Evolutionary conservation across 1,140 invertebrate genomes (phyloP), one percentile per base, ranked within the genome.

Genomic region (Leptoteleia sp.): DNA sequence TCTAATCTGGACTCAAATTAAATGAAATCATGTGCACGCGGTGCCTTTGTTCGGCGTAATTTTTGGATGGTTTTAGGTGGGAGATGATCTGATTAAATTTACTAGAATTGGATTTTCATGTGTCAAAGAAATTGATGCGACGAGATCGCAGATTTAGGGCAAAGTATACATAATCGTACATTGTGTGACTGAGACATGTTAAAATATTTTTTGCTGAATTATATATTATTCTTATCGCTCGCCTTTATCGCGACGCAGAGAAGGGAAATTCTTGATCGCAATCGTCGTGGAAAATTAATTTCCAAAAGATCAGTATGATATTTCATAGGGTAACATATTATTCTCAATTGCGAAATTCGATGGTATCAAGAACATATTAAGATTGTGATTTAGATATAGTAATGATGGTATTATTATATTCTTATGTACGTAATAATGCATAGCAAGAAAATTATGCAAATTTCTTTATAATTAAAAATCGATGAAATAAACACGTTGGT

Each of bases 101-200:
- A 19, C 47, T 29, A 33, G 40, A 65, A 65, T 45, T 43, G 62
- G 48, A 54, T 65, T 54, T 48, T 45, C 37, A 13, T 65, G 17
- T 65, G 62, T 65, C 40, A 55, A 37, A 47, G 17, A 54, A 65
- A 65, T 52, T 42, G 61, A 54, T 52, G 27, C 12, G 61, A 65
- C 45, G 54, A 11, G 27, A 54, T 52, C 25, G 15, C 4, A 19
- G 22, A 12, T 62, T 27, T 11, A 27, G 37, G 47, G 45, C 35
- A 64, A 64, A 31, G 17, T 65, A 54, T 48, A 31, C 37, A 8
- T 43, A 42, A 65, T 65, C 35, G 13, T 52, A 1, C 9, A 45
- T 65, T 54, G 43, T 43, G 31, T 35, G 25, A n/a, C n/a, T 52
- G 33, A 35, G 40, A 43, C 13, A 9, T 17, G 61, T 42, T 43